Evolutionary conservation across 2,113 vertebrate species (phyloP), one percentile per base, ranked within the genome.

Genomic region (Phalacrocorax aristotelis): DNA sequence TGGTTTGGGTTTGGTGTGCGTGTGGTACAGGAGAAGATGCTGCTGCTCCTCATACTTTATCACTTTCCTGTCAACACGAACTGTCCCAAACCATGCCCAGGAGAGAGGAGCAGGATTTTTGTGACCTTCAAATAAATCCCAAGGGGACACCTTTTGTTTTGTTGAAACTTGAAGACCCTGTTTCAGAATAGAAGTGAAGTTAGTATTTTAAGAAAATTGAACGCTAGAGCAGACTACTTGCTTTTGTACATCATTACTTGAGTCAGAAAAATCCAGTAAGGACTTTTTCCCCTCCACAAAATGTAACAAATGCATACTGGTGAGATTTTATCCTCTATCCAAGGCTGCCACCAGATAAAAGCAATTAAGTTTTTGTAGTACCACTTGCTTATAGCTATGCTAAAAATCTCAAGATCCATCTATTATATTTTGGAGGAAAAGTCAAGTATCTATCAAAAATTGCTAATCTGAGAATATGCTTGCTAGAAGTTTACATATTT

Each of bases 111-210:
- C 97, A 10, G 98, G 98, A 86, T 97, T 98, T 94, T 96, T 98
- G 68, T 98, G 98, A 52, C 98, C 98, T 82, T 98, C 98, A 66
- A 98, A 97, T 82, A 98, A 90, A 91, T 98, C 98, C 98, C 98
- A 98, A 2, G 98, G 97, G 90, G 97, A 98, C 68, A 98, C 96
- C 44, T 98, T 98, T 92, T 98, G 98, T 87, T 98, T 98, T 7
- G 97, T 95, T 26, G 98, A 98, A 42, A 98, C 98, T 79, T 98
- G 98, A 76, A 98, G 98, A 62, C 98, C 98, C 98, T 98, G 89
- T 71, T 87, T 64, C 8, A 42, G 92, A 87, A 96, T 6, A 80
- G n/a, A 71, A 90, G 17, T 4, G 27, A 87, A 87, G 52, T 55
- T 27, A 23, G 18, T 23, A 19, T 38, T 81, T 62, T 25, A 60